These are phyloP conservation scores for Drosophila rellima DNA, from an alignment of 2,888 invertebrate species.

Conservation along the genomic window DNA sequence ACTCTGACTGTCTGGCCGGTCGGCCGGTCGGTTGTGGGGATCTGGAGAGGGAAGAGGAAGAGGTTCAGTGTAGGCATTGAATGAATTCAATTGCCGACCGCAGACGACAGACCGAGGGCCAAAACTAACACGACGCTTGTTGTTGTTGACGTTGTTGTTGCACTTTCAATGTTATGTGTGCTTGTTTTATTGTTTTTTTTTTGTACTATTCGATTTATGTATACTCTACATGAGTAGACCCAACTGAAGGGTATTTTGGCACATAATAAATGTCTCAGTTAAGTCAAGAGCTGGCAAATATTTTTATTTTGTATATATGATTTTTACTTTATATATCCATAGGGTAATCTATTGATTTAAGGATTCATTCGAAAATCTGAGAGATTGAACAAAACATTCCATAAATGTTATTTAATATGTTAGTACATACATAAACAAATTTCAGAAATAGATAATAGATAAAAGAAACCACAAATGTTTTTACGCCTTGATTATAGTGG, in stretches of 20 bases:
- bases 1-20: slow-evolving; percentile 33
- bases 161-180: slow-evolving; percentile 65
- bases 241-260: not conserved
- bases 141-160: slow-evolving; percentile 49
- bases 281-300: not conserved
- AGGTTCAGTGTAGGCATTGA: slow-evolving; percentile 48
- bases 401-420: too few relatives aligned
- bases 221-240: slow-evolving; percentile 27
- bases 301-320: not conserved
- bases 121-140: slow-evolving; percentile 66
- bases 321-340: not conserved
- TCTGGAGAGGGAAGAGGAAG: not conserved
- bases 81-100: slow-evolving; percentile 80
- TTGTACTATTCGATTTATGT: slow-evolving; percentile 13
- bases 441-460: too few relatives aligned
- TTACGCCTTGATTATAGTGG: too few relatives aligned
- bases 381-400: too few relatives aligned
- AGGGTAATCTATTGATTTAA: too few relatives aligned
- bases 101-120: slow-evolving; percentile 64
- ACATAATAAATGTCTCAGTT: not conserved
- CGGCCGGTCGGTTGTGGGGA: slow-evolving; percentile 22
- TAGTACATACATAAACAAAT: too few relatives aligned
- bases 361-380: too few relatives aligned
- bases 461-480: too few relatives aligned
- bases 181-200: slow-evolving; percentile 22